Percentiles rank a stretch among this genome's conserved stretches.
These are phyloP conservation scores for Endotricha flammealis DNA, from an alignment of 2,888 invertebrate species.

Conservation along the genomic window DNA sequence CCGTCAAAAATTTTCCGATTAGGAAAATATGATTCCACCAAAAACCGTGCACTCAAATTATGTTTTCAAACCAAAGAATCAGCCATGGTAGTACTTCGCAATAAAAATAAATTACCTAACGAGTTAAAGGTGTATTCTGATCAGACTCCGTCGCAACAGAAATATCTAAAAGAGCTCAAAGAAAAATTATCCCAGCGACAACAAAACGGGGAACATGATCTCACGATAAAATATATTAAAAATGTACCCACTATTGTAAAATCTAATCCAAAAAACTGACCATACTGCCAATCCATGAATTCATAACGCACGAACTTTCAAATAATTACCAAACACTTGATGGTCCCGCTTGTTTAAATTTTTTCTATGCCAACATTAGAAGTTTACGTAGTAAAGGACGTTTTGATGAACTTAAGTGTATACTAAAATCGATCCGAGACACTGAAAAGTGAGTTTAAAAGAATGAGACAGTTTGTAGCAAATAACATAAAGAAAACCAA, in stretches of 20 bases:
- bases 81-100: constrained; percentile 3
- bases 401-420: too few species aligned
- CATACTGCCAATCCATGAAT: too few species aligned
- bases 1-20: constrained; percentile 1
- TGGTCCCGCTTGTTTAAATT: too few species aligned
- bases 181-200: not conserved
- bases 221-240: constrained; percentile 11
- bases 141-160: constrained; percentile 9
- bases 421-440: too few species aligned
- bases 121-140: constrained; percentile 6
- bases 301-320: too few species aligned
- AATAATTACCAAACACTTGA: too few species aligned
- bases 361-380: too few species aligned
- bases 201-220: constrained; percentile 8
- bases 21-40: constrained; percentile 4
- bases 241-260: constrained; percentile 4
- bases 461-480: too few species aligned
- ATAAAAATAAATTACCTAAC: constrained; percentile 4
- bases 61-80: not conserved
- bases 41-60: constrained; percentile 5
- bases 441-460: too few species aligned
- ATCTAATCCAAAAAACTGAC: constrained; percentile 7
- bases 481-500: too few species aligned
- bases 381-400: too few species aligned
- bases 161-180: constrained; percentile 6